phyloP scores from a whole-genome alignment of 2,797 vertebrate species.

The Buceros bicornis region DNA sequence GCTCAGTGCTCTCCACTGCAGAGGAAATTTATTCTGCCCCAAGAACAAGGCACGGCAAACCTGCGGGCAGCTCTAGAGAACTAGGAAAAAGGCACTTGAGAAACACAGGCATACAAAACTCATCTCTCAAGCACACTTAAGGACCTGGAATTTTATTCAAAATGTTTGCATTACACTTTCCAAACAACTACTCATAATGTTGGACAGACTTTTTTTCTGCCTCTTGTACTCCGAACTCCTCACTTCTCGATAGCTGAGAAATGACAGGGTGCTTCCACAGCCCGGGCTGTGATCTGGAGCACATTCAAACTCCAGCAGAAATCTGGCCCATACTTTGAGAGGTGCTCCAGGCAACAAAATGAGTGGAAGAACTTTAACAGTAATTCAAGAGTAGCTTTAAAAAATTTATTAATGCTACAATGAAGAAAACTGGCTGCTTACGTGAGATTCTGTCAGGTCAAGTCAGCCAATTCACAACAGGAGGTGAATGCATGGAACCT shows the following conservation, averaged over 20 bases:
- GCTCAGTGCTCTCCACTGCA: neutral
- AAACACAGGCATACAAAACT: neutral
- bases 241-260: neutral
- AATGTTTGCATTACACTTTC: slow-evolving; percentile 22
- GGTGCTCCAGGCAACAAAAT: slow-evolving; percentile 17
- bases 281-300: neutral
- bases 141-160: slow-evolving; percentile 1
- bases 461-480: neutral
- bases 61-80: neutral
- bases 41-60: neutral
- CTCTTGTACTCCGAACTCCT: neutral
- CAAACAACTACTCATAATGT: neutral
- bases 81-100: slow-evolving; percentile 31
- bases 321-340: neutral
- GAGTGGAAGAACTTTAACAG: neutral
- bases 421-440: neutral
- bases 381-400: neutral
- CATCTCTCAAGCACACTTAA: slow-evolving; percentile 1
- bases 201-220: neutral
- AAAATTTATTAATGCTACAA: neutral
- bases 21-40: neutral
- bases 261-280: neutral
- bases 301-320: neutral
- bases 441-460: neutral
- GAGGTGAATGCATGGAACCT: neutral